Evolutionary conservation across 2,888 invertebrate genomes (phyloP), one percentile per base, ranked within the genome.

Genomic region (Trypoxylon attenuatum): DNA sequence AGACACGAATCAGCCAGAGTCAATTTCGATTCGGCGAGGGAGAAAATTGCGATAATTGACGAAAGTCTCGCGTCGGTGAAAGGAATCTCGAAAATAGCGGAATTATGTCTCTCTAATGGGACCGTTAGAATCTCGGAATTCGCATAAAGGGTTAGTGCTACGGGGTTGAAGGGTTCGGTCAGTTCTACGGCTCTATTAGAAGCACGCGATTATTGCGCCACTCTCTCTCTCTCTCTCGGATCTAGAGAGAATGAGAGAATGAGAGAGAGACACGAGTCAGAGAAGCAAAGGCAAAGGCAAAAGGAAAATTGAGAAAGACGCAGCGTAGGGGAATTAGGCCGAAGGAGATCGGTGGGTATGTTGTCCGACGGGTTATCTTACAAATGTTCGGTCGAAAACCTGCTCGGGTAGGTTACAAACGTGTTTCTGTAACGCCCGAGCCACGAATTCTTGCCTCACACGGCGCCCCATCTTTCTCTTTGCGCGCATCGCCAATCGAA

Each of bases 381-480:
- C 78, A 76, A 77, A 77, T 73, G 77, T 76, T 78, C 73, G 66
- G 61, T 66, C 63, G 69, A 76, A 77, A 77, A 78, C 77, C 77
- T 71, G 77, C 66, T 61, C 61, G 67, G 78, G 60, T 78, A 69
- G 77, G 68, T 77, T 77, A 75, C 68, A 75, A 68, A 77, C 77
- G 72, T 77, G 74, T 77, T 72, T 76, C 72, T 63, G 70, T 77
- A 76, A 77, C 70, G 72, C 73, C 33, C 69, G 62, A 61, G 61
- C 71, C 69, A 70, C 76, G 69, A 71, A 76, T 76, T 76, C 77
- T 69, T 74, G 71, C 74, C 77, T 77, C 77, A 71, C 76, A 69
- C 64, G 62, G 73, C 66, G 73, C 50, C 65, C 46, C 58, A 38
- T 52, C 52, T 46, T 38, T 51, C 58, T 56, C 39, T 45, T 52